A percentile compares a stretch with the other conserved stretches of the same genome.
phyloP scores from a whole-genome alignment of 2,797 vertebrate genomes.

The Clamator glandarius region DNA sequence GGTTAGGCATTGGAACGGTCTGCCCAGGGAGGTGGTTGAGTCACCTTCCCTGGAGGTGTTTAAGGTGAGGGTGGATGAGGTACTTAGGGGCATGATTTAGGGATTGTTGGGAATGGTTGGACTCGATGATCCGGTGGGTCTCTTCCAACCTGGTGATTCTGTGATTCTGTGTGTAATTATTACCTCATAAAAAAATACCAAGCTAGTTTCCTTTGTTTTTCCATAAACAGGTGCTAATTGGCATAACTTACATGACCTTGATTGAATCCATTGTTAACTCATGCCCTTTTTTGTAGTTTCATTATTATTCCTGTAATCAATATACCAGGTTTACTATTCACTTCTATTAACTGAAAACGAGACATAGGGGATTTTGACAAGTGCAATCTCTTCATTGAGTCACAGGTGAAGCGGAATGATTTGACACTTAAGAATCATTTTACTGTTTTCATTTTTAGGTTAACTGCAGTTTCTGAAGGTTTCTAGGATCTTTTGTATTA shows the following conservation, averaged over 20 bases:
- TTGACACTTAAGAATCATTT: neutral
- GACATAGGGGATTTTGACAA: neutral
- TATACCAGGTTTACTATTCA: neutral
- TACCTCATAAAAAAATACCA: neutral
- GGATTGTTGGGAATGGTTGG: too few relatives aligned
- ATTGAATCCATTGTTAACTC: neutral
- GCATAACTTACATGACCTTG: neutral
- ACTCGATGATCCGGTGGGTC: too few relatives aligned
- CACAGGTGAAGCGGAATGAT: neutral
- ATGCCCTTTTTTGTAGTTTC: neutral
- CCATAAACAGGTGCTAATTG: conserved; percentile 3
- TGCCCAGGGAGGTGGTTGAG: too few relatives aligned
- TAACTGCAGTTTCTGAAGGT: neutral
- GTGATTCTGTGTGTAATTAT: too few relatives aligned
- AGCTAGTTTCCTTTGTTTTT: neutral
- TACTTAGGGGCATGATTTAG: too few relatives aligned
- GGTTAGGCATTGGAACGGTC: too few relatives aligned
- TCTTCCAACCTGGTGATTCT: too few relatives aligned
- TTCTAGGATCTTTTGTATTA: neutral
- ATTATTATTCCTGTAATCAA: neutral
- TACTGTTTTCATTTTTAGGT: neutral
- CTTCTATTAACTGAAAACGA: neutral
- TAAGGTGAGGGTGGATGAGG: too few relatives aligned
- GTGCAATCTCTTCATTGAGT: neutral
- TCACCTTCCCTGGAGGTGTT: too few relatives aligned